A percentile compares a stretch with the other conserved stretches of the same genome.
These are phyloP conservation scores for Palythoa caribaeorum DNA, from an alignment of 92 coral and sea anemone genomes.

Conservation along the genomic window DNA sequence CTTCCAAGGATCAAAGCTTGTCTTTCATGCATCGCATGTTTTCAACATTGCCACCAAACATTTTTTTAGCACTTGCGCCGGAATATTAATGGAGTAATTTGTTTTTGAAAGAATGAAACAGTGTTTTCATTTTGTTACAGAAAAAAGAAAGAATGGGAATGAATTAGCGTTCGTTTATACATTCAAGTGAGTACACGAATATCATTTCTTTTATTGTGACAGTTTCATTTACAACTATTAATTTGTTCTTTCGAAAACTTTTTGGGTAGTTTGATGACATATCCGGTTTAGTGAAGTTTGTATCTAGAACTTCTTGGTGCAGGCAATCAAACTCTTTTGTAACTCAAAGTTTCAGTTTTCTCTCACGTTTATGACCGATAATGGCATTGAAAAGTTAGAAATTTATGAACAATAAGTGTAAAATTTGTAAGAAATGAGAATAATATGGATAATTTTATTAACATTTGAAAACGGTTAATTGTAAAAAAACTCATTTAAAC, in stretches of 20 bases:
- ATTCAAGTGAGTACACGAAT: neutral
- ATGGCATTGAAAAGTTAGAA: no score
- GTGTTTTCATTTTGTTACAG: neutral
- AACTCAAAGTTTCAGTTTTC: no score
- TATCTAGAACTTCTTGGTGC: no score
- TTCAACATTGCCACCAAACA: slow-evolving; percentile 1
- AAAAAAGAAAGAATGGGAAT: neutral
- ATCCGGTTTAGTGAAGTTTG: no score
- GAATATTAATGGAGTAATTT: neutral
- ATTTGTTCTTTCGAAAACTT: neutral
- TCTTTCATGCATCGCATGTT: neutral
- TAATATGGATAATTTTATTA: no score
- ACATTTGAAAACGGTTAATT: no score
- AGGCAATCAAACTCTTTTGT: no score
- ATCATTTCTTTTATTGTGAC: neutral
- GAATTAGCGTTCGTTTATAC: neutral
- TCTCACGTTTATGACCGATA: no score
- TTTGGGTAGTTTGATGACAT: neutral
- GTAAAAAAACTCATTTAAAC: no score
- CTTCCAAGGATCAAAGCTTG: neutral
- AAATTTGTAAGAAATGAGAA: no score
- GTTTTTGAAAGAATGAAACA: neutral
- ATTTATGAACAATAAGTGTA: no score
- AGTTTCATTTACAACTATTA: neutral
- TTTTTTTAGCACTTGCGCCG: neutral